Conservation (phyloP, 1,140 invertebrate genomes). For the Meloidogyne hapla region DNA sequence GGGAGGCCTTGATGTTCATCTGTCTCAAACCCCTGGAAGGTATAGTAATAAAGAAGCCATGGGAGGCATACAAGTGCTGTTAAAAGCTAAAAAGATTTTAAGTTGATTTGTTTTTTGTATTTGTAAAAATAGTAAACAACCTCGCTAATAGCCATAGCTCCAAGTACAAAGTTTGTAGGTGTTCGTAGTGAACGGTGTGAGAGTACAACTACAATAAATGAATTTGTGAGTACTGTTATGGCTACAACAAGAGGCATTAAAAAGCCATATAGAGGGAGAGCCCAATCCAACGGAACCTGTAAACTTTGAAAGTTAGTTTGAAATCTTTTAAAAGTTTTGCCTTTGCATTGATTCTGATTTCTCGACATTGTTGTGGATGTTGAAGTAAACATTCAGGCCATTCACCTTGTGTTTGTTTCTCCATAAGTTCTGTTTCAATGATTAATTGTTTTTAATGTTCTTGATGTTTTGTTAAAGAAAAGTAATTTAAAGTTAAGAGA, state of each 20-base stretch:
- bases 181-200: conserved; percentile 71
- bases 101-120: background rate
- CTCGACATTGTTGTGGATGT: conserved; percentile 12
- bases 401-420: background rate
- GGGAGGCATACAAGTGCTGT: conserved; percentile 70
- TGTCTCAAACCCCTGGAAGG: conserved; percentile 54
- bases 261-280: conserved; percentile 61
- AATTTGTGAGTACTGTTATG: conserved; percentile 81
- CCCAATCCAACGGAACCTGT: conserved; percentile 60
- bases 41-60: conserved; percentile 64
- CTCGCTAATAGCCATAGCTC: conserved; percentile 86
- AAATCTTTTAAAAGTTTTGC: conserved; percentile 6
- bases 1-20: conserved; percentile 52
- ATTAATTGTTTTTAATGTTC: too few species aligned
- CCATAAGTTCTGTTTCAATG: background rate
- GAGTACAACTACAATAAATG: conserved; percentile 77
- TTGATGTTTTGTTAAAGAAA: too few species aligned
- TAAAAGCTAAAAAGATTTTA: conserved; percentile 69
- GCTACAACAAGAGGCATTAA: conserved; percentile 70
- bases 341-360: conserved; percentile 4
- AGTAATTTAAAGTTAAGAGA: too few species aligned
- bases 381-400: conserved; percentile 25
- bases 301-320: background rate
- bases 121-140: background rate
- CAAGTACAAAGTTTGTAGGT: conserved; percentile 73